These are phyloP conservation scores for Protonemura montana DNA, from an alignment of 2,888 invertebrate species.

Conservation along the genomic window DNA sequence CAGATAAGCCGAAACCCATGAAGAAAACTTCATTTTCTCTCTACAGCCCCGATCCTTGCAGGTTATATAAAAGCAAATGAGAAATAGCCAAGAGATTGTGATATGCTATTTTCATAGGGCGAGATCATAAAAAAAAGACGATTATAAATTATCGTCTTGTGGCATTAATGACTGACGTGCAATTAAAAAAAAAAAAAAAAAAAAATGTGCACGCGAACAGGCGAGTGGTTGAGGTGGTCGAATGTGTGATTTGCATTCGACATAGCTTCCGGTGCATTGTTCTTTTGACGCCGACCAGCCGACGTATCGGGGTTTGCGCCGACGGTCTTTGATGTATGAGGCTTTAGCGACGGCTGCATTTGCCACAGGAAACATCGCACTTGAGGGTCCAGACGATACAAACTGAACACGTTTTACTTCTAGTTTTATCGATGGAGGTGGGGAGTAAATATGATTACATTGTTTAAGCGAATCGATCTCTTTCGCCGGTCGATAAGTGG, in stretches of 20 bases:
- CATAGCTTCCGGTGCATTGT: neutral
- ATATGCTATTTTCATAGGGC: neutral
- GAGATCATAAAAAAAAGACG: neutral
- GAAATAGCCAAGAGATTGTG: neutral
- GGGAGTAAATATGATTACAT: no score
- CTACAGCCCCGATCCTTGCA: neutral
- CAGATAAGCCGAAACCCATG: neutral
- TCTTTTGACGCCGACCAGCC: neutral
- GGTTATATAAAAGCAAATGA: neutral
- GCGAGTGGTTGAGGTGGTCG: neutral
- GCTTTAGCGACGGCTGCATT: neutral
- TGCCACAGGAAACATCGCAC: neutral
- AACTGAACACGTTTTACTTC: no score
- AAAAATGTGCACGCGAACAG: neutral
- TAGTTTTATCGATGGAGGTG: no score
- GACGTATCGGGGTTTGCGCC: neutral
- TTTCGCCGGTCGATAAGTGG: no score
- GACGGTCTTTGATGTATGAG: neutral
- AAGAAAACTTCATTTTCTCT: neutral
- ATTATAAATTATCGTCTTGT: neutral
- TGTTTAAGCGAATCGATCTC: no score
- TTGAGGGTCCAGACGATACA: neutral
- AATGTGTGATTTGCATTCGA: constrained; percentile 2
- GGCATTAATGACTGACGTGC: neutral
- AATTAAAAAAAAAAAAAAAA: neutral